phyloP scores from a whole-genome alignment of 2,888 invertebrate genomes.

The Drosophila aldrichi region DNA sequence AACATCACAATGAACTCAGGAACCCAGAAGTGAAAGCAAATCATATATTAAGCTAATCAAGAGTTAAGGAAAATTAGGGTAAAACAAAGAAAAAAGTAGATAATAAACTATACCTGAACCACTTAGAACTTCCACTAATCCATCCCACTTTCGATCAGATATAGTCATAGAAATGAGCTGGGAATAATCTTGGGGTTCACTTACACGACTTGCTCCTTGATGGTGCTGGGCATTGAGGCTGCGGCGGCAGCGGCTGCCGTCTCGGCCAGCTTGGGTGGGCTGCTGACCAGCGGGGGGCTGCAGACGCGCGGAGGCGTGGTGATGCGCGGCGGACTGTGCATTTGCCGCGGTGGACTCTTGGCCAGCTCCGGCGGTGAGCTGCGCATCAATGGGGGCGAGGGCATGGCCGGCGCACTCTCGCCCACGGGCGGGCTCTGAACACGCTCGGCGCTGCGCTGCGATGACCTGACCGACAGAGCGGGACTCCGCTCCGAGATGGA shows the following conservation, averaged over 20 bases:
- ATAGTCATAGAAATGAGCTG: background rate
- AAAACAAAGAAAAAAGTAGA: too few species aligned
- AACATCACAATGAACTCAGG: too few species aligned
- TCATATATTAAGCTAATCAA: too few species aligned
- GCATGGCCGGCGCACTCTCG: conserved; percentile 80
- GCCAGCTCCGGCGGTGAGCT: conserved; percentile 71
- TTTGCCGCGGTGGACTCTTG: conserved; percentile 72
- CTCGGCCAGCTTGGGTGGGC: conserved; percentile 75
- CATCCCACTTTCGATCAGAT: too few species aligned
- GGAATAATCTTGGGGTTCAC: background rate
- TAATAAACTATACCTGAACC: too few species aligned
- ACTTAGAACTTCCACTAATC: too few species aligned
- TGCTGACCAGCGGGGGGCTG: conserved; percentile 81
- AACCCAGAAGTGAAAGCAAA: too few species aligned
- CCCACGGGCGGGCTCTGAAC: conserved; percentile 79
- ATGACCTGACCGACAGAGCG: conserved; percentile 70
- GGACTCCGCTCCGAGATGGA: conserved; percentile 73
- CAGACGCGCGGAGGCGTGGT: conserved; percentile 81
- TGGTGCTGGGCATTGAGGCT: conserved; percentile 29
- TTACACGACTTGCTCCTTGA: conserved; percentile 53
- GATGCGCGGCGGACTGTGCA: conserved; percentile 81
- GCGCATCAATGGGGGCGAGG: conserved; percentile 79
- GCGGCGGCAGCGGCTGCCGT: conserved; percentile 67
- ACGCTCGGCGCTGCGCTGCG: conserved; percentile 56
- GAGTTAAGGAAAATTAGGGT: too few species aligned